Evolutionary conservation across 2,797 vertebrate species (phyloP).

Genomic region (Oreochromis grahami): DNA sequence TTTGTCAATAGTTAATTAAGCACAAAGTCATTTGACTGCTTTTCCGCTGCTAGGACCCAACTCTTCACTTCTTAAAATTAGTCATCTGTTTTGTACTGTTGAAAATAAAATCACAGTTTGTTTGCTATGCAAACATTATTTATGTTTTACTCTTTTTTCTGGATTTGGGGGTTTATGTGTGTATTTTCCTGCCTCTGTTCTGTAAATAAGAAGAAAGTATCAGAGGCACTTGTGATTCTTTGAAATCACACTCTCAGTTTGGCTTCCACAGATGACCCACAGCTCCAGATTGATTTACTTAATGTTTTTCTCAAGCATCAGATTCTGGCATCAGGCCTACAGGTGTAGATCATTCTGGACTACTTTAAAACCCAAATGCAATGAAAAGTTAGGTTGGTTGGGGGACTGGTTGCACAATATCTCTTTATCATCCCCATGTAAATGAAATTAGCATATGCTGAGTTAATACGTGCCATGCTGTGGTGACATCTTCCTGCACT

Average conservation of each 20-base stretch:
- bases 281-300: not conserved
- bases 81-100: not conserved
- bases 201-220: not conserved
- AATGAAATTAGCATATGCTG: too few species aligned
- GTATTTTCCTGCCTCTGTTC: not conserved
- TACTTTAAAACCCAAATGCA: too few species aligned
- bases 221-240: not conserved
- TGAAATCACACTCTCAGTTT: not conserved
- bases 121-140: not conserved
- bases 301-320: not conserved
- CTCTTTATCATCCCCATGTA: too few species aligned
- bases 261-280: not conserved
- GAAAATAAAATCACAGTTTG: not conserved
- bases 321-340: not conserved
- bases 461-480: too few species aligned
- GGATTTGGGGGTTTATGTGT: not conserved
- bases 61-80: not conserved
- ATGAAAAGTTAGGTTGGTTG: too few species aligned
- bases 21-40: not conserved
- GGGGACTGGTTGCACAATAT: too few species aligned
- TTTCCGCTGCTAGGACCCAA: not conserved
- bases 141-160: not conserved
- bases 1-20: not conserved
- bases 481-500: too few species aligned
- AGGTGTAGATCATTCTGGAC: too few species aligned